Percentiles rank a stretch among this genome's conserved stretches.
Conservation (phyloP, 2,797 vertebrate species). For the Enteromius anoplus region DNA sequence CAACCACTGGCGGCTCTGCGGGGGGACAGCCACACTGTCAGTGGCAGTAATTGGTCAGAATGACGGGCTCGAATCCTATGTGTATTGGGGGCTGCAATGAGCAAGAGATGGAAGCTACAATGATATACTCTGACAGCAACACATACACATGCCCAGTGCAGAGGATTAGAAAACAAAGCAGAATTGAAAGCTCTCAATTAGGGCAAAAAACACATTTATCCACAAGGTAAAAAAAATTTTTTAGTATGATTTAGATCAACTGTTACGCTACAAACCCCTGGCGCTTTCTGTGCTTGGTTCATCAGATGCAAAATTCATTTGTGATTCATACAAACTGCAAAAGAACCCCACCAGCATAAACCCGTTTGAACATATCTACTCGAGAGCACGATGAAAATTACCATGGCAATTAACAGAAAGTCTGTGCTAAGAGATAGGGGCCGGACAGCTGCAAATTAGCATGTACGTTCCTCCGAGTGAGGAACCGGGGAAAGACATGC, state of each 20-base stretch:
- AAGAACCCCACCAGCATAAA: constrained; percentile 6
- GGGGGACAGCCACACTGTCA: constrained; percentile 42
- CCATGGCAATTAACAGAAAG: constrained; percentile 51
- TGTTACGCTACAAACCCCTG: not conserved
- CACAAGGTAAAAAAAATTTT: not conserved
- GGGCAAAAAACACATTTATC: not conserved
- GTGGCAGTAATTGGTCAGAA: constrained; percentile 57
- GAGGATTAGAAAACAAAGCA: not conserved
- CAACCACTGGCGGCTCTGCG: constrained; percentile 43
- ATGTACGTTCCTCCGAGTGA: constrained; percentile 14
- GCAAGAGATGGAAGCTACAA: not conserved
- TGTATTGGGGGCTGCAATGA: not conserved
- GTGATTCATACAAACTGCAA: not conserved
- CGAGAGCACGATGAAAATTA: constrained; percentile 42
- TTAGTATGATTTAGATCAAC: constrained; percentile 23
- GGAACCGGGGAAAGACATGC: constrained; percentile 13
- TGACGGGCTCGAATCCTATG: constrained; percentile 31
- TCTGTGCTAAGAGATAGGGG: constrained; percentile 31
- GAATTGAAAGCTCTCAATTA: constrained; percentile 26
- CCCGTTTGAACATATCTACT: constrained; percentile 31
- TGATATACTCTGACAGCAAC: not conserved
- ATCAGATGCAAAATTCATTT: not conserved
- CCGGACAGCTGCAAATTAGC: constrained; percentile 40
- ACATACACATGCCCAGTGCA: not conserved
- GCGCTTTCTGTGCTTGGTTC: constrained; percentile 8